These are phyloP conservation scores for Matsumurasca onukii DNA, from an alignment of 1,140 invertebrate genomes.

Conservation along the genomic window DNA sequence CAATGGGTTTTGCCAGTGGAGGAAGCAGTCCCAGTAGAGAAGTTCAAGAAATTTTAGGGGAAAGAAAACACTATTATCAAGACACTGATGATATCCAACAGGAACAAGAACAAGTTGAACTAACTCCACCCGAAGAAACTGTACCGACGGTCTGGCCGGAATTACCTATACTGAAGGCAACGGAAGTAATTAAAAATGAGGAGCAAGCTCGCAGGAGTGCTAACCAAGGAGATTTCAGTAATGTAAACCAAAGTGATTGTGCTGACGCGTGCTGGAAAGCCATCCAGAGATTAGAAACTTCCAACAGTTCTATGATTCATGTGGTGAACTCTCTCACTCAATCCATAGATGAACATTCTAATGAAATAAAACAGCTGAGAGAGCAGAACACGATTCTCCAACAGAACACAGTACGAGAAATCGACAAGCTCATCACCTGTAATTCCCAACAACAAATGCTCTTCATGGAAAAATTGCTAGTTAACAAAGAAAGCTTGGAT, in stretches of 20 bases:
- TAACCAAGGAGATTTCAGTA: neutral
- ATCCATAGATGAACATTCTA: conserved; percentile 28
- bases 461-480: conserved; percentile 19
- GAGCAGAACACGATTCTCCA: conserved; percentile 25
- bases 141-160: conserved; percentile 47
- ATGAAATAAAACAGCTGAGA: conserved; percentile 27
- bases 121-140: conserved; percentile 36
- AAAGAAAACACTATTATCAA: conserved; percentile 20
- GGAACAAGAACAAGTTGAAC: conserved; percentile 25
- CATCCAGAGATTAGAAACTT: conserved; percentile 28
- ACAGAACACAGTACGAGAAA: conserved; percentile 24
- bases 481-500: conserved; percentile 32
- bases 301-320: conserved; percentile 8
- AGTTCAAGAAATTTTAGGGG: conserved; percentile 66
- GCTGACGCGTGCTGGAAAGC: conserved; percentile 19
- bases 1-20: conserved; percentile 54
- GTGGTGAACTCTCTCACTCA: conserved; percentile 4
- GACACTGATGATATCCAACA: conserved; percentile 16
- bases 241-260: too few species aligned
- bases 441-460: conserved; percentile 25
- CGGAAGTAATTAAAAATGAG: conserved; percentile 47
- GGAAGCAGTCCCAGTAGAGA: conserved; percentile 84
- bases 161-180: conserved; percentile 50
- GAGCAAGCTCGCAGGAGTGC: conserved; percentile 20
- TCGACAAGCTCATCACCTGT: conserved; percentile 20